Evolutionary conservation across 2,113 vertebrate species (phyloP).

Genomic region (Baryphthengus martii): DNA sequence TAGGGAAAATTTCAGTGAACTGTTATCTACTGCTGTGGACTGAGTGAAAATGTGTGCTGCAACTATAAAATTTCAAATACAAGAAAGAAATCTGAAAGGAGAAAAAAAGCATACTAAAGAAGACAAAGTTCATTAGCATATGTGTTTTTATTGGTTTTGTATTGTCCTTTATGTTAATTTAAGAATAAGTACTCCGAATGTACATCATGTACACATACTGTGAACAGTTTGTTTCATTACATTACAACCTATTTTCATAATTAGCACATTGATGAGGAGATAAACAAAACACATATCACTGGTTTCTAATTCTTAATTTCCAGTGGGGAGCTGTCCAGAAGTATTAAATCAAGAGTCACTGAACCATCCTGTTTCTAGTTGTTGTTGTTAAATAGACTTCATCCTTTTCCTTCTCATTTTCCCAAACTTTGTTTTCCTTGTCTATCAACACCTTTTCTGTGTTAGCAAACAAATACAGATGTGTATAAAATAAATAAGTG

Average conservation of each 20-base stretch:
- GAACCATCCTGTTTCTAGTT: neutral
- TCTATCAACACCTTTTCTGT: neutral
- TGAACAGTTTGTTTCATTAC: neutral
- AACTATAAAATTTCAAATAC: neutral
- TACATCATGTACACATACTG: neutral
- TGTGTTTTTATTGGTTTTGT: neutral
- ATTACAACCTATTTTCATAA: neutral
- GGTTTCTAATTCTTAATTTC: slow-evolving; percentile 31
- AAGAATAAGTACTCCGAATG: neutral
- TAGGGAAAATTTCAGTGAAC: neutral
- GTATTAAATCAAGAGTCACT: neutral
- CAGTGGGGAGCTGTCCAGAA: neutral
- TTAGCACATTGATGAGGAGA: slow-evolving; percentile 15
- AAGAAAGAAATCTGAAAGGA: neutral
- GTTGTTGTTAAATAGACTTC: neutral
- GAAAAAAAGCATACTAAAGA: neutral
- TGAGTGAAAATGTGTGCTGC: neutral
- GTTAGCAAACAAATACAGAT: neutral
- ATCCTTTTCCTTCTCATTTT: neutral
- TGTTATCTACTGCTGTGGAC: neutral
- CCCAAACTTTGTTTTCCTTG: neutral
- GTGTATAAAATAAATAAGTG: neutral
- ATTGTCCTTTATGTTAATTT: neutral
- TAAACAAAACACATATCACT: slow-evolving; percentile 1
- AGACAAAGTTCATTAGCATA: neutral